A percentile compares a stretch with the other conserved stretches of the same genome.
Evolutionary conservation across 2,113 vertebrate genomes (phyloP).

Genomic region (Paedocypris sp.): DNA sequence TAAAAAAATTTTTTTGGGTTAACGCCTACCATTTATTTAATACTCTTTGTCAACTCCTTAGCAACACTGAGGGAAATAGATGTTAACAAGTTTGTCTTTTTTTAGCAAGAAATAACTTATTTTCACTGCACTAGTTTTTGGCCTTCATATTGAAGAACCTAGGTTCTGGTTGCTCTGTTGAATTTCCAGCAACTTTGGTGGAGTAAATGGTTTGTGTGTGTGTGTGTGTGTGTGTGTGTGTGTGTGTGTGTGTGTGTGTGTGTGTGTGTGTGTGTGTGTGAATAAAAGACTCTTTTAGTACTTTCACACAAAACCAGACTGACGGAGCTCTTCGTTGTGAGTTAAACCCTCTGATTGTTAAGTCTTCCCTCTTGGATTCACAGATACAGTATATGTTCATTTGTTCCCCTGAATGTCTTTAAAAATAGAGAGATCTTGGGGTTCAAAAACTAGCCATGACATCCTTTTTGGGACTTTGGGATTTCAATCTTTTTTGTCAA

Average conservation of each 20-base stretch:
- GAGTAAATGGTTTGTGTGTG: conserved; percentile 15
- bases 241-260: no score
- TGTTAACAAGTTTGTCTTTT: conserved; percentile 6
- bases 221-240: no score
- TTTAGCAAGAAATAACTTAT: conserved; percentile 1
- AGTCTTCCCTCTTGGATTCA: conserved; percentile 5
- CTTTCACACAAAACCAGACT: conserved; percentile 18
- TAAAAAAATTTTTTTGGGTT: conserved; percentile 1
- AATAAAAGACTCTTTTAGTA: conserved; percentile 7
- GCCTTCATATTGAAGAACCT: background rate
- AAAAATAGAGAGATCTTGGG: background rate
- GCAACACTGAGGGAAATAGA: background rate
- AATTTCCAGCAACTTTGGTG: conserved; percentile 6
- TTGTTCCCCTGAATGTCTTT: background rate
- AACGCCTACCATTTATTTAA: background rate
- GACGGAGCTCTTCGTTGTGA: background rate
- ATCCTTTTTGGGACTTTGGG: no score
- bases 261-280: no score
- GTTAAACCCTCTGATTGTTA: background rate
- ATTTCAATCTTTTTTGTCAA: no score
- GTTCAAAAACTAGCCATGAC: background rate
- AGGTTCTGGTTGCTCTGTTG: conserved; percentile 9
- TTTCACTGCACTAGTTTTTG: conserved; percentile 6
- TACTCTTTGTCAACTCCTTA: background rate
- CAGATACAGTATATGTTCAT: background rate